These are phyloP conservation scores for Acanthurus leucopareius DNA, from an alignment of 2,797 vertebrate genomes.

Conservation along the genomic window DNA sequence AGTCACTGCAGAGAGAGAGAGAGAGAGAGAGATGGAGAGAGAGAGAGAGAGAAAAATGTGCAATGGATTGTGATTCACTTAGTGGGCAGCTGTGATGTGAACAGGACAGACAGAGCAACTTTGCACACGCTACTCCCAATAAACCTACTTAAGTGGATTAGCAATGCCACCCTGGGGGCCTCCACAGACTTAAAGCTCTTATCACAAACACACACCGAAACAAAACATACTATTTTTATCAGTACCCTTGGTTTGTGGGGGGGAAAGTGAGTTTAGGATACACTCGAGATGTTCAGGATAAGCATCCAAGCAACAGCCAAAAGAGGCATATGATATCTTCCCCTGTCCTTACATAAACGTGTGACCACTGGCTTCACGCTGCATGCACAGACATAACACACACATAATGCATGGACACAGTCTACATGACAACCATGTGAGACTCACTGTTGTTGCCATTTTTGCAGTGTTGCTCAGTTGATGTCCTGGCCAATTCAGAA, in stretches of 20 bases:
- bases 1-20: constrained; percentile 53
- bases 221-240: constrained; percentile 78
- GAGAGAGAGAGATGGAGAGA: constrained; percentile 29
- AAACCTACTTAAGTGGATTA: constrained; percentile 84
- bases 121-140: constrained; percentile 75
- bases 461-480: no score
- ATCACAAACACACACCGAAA: constrained; percentile 80
- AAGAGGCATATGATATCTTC: constrained; percentile 32
- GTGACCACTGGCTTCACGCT: constrained; percentile 16
- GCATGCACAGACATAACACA: not conserved
- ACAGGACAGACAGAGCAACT: constrained; percentile 77
- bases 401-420: no score
- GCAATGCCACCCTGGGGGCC: constrained; percentile 73
- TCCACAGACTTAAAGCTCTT: constrained; percentile 75
- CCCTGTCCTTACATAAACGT: constrained; percentile 24
- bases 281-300: constrained; percentile 57
- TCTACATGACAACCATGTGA: no score
- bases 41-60: constrained; percentile 47
- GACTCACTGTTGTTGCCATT: no score
- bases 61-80: constrained; percentile 72
- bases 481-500: no score
- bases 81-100: constrained; percentile 77
- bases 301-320: constrained; percentile 23
- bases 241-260: constrained; percentile 39
- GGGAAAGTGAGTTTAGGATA: constrained; percentile 45